A percentile compares a stretch with the other conserved stretches of the same genome.
These are phyloP conservation scores for Camptogramma bilineatum DNA, from an alignment of 2,888 invertebrate genomes.

Conservation along the genomic window DNA sequence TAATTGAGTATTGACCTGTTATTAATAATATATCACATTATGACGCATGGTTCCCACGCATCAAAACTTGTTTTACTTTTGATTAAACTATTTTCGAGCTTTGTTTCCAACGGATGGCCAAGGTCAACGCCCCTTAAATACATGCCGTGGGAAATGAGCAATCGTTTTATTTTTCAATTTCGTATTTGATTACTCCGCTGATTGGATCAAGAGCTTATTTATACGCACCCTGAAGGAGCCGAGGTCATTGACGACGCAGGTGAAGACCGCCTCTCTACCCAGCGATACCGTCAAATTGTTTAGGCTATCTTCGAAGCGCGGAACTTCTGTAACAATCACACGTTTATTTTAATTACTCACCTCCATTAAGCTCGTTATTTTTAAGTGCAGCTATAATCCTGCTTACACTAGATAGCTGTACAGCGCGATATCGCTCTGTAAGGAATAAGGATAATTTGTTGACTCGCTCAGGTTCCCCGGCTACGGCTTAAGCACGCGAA, in stretches of 20 bases:
- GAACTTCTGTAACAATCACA: constrained; percentile 81
- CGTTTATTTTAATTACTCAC: constrained; percentile 47
- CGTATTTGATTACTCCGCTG: constrained; percentile 32
- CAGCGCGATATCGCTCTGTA: constrained; percentile 25
- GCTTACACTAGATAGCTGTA: constrained; percentile 28
- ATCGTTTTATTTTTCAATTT: constrained; percentile 37
- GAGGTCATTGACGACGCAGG: constrained; percentile 93
- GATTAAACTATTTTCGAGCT: constrained; percentile 14
- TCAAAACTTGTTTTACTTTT: constrained; percentile 11
- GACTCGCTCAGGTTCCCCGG: constrained; percentile 8
- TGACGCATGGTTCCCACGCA: constrained; percentile 7
- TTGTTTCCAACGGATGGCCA: constrained; percentile 28
- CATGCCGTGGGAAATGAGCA: constrained; percentile 36
- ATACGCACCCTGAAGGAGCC: constrained; percentile 90
- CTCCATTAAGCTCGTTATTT: constrained; percentile 37
- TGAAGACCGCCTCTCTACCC: constrained; percentile 93
- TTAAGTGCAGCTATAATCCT: constrained; percentile 40
- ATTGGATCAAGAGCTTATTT: constrained; percentile 21
- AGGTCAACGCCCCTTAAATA: constrained; percentile 43
- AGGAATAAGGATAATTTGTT: constrained; percentile 21
- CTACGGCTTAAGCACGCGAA: constrained; percentile 8
- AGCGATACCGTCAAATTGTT: constrained; percentile 93
- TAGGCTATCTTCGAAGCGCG: constrained; percentile 91
- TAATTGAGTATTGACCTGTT: background rate
- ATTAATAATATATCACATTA: constrained; percentile 3